A percentile compares a stretch with the other conserved stretches of the same genome.
These are phyloP conservation scores for Lampropteryx suffumata DNA, from an alignment of 2,888 invertebrate genomes.

Conservation along the genomic window DNA sequence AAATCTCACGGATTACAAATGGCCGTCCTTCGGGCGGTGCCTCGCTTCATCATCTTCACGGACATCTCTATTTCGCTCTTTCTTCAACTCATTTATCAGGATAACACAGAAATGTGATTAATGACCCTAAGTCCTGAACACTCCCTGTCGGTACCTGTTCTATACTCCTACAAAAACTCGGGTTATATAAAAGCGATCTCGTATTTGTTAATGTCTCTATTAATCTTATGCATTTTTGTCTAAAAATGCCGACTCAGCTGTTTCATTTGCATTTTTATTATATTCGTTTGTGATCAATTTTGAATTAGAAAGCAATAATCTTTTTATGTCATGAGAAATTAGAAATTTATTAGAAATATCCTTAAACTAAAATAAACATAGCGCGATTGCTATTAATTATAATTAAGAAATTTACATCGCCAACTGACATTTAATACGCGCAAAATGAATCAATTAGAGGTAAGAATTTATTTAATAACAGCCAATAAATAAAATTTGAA, in stretches of 20 bases:
- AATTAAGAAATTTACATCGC: background rate
- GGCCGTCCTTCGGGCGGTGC: constrained; percentile 59
- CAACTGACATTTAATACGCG: background rate
- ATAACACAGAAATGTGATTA: constrained; percentile 70
- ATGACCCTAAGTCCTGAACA: constrained; percentile 47
- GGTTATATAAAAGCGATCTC: constrained; percentile 52
- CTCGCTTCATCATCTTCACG: constrained; percentile 41
- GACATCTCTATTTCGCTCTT: constrained; percentile 67
- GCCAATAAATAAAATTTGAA: no score
- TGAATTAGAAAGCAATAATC: constrained; percentile 30
- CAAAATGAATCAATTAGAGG: background rate
- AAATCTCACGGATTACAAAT: constrained; percentile 37
- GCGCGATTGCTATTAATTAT: no score
- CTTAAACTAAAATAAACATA: no score
- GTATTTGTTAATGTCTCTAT: constrained; percentile 76
- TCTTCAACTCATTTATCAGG: constrained; percentile 62
- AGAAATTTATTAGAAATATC: no score
- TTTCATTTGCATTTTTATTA: constrained; percentile 63
- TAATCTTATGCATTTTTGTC: constrained; percentile 60
- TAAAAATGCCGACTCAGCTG: constrained; percentile 52
- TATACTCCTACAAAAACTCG: constrained; percentile 67
- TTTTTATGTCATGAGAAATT: background rate
- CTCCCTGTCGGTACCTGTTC: constrained; percentile 70
- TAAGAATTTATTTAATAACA: no score
- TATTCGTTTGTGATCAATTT: constrained; percentile 48